Evolutionary conservation across 2,113 vertebrate genomes (phyloP).

Genomic region (Erythrolamprus reginae): DNA sequence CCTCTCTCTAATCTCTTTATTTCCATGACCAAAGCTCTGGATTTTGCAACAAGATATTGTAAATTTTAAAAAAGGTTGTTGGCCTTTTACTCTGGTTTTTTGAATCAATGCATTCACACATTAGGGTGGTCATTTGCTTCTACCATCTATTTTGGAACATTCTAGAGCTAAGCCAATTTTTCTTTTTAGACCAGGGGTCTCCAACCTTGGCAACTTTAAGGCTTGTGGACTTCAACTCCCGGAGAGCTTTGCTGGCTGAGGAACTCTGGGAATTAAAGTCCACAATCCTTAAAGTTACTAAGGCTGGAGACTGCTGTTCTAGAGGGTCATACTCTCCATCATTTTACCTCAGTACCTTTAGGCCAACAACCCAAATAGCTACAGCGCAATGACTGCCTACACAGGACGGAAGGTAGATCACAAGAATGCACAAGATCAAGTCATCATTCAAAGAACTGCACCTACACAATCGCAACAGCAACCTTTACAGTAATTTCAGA

Average conservation of each 20-base stretch:
- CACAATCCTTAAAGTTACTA: too few species aligned
- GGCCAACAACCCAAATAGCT: neutral
- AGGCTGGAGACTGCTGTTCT: too few species aligned
- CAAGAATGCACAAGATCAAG: neutral
- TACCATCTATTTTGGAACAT: neutral
- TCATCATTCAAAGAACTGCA: neutral
- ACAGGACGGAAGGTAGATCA: neutral
- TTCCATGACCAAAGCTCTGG: neutral
- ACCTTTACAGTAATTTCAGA: neutral
- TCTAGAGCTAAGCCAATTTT: too few species aligned
- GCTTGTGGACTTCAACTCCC: too few species aligned
- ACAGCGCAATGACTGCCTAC: neutral
- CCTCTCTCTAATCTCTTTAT: neutral
- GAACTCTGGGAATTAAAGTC: too few species aligned
- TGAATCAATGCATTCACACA: neutral
- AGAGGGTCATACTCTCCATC: neutral
- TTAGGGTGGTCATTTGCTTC: neutral
- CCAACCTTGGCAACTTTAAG: too few species aligned
- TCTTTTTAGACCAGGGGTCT: too few species aligned
- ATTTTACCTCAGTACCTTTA: neutral
- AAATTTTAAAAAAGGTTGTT: neutral
- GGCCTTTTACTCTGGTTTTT: neutral
- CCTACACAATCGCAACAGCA: neutral
- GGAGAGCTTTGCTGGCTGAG: too few species aligned
- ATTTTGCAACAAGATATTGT: neutral